Percentiles rank a stretch among this genome's conserved stretches.
Conservation (phyloP, 2,888 invertebrate species). For the Lasioglossum morio region DNA sequence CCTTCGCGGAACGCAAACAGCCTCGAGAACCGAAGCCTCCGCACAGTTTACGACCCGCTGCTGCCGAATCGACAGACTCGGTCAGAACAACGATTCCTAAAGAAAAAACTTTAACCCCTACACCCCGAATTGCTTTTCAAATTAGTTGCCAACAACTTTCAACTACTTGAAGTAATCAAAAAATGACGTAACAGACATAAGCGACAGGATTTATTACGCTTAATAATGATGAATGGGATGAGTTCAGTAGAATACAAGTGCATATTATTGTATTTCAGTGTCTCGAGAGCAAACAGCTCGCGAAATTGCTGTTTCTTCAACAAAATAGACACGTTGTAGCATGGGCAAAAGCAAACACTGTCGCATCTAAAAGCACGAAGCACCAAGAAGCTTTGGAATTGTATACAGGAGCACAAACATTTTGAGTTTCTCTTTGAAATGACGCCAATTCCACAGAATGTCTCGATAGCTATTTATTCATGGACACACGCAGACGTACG, state of each 20-base stretch:
- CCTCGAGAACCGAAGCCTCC: neutral
- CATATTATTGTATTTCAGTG: neutral
- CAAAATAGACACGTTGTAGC: neutral
- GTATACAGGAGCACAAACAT: neutral
- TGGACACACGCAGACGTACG: neutral
- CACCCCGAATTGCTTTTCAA: too few relatives aligned
- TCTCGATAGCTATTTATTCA: neutral
- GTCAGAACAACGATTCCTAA: neutral
- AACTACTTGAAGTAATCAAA: too few relatives aligned
- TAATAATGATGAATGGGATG: neutral
- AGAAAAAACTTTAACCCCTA: too few relatives aligned
- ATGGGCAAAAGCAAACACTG: neutral
- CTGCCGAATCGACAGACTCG: neutral
- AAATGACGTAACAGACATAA: neutral
- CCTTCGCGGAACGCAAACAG: conserved; percentile 27
- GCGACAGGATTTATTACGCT: neutral
- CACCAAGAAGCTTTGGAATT: neutral
- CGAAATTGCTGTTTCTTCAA: neutral
- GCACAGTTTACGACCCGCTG: neutral
- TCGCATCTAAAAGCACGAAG: neutral
- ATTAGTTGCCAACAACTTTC: too few relatives aligned
- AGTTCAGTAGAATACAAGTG: neutral
- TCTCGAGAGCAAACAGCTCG: neutral
- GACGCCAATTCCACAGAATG: neutral
- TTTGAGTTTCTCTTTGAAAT: neutral